Conservation (phyloP, 2,888 invertebrate genomes). For the Blastobasis adustella region DNA sequence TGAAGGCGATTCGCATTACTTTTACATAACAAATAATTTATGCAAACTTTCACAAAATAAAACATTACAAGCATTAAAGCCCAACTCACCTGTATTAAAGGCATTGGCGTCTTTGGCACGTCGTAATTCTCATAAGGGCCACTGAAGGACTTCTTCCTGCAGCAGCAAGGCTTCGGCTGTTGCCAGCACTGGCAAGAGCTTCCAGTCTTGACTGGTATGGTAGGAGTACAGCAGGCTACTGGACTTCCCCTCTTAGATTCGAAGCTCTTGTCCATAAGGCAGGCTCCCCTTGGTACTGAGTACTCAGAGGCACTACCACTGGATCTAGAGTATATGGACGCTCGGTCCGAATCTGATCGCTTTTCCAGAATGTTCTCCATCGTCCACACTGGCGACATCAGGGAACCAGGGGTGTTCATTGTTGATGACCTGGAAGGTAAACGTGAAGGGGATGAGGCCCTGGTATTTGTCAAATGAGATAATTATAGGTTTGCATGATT, state of each 20-base stretch:
- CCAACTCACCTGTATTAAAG: conserved; percentile 58
- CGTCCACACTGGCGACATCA: conserved; percentile 75
- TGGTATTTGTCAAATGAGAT: too few relatives aligned
- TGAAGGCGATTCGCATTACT: too few relatives aligned
- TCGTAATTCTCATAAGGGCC: conserved; percentile 87
- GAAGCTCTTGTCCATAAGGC: conserved; percentile 65
- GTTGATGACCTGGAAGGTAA: conserved; percentile 72
- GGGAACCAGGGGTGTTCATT: conserved; percentile 64
- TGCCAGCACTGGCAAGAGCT: conserved; percentile 59
- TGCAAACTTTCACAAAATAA: too few relatives aligned
- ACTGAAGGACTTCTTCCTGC: conserved; percentile 56
- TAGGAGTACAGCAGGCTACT: conserved; percentile 67
- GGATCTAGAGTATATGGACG: conserved; percentile 79
- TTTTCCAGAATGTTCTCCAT: conserved; percentile 71
- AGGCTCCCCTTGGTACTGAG: conserved; percentile 70
- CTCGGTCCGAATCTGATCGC: conserved; percentile 72
- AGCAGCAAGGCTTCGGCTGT: conserved; percentile 50
- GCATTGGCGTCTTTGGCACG: conserved; percentile 81
- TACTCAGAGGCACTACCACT: conserved; percentile 80
- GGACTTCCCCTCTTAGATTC: conserved; percentile 60
- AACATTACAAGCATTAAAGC: too few relatives aligned
- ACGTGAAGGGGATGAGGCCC: not conserved
- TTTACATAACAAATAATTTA: too few relatives aligned
- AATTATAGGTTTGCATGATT: too few relatives aligned
- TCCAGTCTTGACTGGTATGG: conserved; percentile 73